These are phyloP conservation scores for Drosophila setifemur DNA, from an alignment of 1,140 invertebrate genomes.

Conservation along the genomic window DNA sequence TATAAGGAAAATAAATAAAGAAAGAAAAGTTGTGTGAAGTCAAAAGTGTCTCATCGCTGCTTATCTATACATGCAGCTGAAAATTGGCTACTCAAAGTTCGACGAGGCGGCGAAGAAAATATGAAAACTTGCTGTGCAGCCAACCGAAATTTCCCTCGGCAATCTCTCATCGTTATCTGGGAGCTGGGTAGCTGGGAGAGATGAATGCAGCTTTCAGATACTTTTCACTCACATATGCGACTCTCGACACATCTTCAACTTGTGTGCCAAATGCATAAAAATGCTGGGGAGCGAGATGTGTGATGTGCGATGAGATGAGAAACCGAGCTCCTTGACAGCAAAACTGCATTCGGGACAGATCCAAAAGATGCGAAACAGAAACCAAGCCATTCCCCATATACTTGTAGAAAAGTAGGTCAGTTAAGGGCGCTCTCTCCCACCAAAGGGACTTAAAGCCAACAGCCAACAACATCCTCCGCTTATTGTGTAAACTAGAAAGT, in stretches of 20 bases:
- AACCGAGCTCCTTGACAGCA: constrained; percentile 63
- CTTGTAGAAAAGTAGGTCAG: constrained; percentile 68
- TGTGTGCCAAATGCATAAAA: constrained; percentile 76
- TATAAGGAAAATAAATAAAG: too few relatives aligned
- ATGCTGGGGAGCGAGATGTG: constrained; percentile 45
- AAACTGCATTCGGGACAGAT: constrained; percentile 41
- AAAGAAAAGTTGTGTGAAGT: constrained; percentile 30
- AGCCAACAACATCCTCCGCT: constrained; percentile 67
- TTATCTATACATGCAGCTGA: constrained; percentile 50
- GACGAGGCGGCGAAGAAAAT: constrained; percentile 67
- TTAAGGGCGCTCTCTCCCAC: constrained; percentile 45
- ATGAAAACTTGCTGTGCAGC: constrained; percentile 64
- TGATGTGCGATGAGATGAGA: constrained; percentile 21
- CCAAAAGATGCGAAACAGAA: constrained; percentile 39
- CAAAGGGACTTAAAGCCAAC: constrained; percentile 60
- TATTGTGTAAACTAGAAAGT: constrained; percentile 70
- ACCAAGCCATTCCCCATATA: too few relatives aligned
- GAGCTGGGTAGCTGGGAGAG: constrained; percentile 20
- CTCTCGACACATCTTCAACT: constrained; percentile 71
- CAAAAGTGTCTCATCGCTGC: constrained; percentile 66
- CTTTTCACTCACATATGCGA: constrained; percentile 43
- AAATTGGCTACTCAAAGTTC: constrained; percentile 69
- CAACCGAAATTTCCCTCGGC: constrained; percentile 57
- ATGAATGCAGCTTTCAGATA: constrained; percentile 39
- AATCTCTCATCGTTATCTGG: constrained; percentile 49